Evolutionary conservation across 2,113 vertebrate species (phyloP).

Genomic region (Paramisgurnus dabryanus): DNA sequence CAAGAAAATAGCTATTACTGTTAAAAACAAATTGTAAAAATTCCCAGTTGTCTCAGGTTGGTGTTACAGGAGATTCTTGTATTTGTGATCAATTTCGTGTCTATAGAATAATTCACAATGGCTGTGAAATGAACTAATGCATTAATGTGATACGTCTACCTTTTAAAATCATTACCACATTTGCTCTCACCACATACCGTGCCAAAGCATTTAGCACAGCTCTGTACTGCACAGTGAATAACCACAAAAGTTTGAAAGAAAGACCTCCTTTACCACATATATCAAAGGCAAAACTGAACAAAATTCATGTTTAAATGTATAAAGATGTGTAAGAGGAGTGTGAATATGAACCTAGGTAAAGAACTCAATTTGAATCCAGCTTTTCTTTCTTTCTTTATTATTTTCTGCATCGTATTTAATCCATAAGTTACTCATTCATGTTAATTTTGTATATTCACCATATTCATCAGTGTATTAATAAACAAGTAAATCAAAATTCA

Average conservation of each 20-base stretch:
- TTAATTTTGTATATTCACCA: not conserved
- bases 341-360: not conserved
- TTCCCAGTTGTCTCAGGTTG: too few species aligned
- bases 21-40: not conserved
- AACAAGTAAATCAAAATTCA: not conserved
- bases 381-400: not conserved
- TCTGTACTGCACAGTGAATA: not conserved
- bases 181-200: not conserved
- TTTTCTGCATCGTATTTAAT: slow-evolving; percentile 4
- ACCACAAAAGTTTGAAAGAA: not conserved
- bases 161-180: not conserved
- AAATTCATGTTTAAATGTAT: too few species aligned
- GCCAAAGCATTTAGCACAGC: not conserved
- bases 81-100: not conserved
- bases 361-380: not conserved
- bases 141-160: not conserved
- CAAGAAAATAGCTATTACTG: not conserved
- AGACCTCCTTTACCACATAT: not conserved
- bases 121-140: not conserved
- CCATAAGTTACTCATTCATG: not conserved
- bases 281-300: not conserved
- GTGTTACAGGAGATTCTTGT: not conserved
- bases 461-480: not conserved
- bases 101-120: not conserved
- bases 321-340: too few species aligned